Percentiles rank a stretch among this genome's conserved stretches.
Conservation (phyloP, 1,140 invertebrate species). For the Bombyx mandarina region DNA sequence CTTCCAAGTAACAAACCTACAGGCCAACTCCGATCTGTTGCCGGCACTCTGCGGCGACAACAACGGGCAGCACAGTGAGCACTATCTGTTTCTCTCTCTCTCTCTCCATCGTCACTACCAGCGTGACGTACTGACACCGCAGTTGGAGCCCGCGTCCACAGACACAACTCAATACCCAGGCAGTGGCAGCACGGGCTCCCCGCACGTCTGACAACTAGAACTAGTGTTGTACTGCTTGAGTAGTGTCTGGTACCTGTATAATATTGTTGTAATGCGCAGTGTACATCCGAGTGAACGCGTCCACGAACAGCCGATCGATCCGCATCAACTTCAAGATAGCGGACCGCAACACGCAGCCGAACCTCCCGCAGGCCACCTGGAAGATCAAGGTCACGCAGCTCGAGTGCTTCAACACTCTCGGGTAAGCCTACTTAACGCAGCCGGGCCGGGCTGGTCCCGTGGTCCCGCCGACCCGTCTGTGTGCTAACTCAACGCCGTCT, state of each 20-base stretch:
- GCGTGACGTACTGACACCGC: too few relatives aligned
- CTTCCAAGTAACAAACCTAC: conserved; percentile 69
- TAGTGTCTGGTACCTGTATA: too few relatives aligned
- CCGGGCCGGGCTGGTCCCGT: too few relatives aligned
- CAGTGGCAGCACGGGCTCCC: too few relatives aligned
- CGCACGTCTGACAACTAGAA: too few relatives aligned
- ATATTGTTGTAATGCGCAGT: conserved; percentile 23
- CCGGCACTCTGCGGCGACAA: conserved; percentile 84
- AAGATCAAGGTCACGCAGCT: conserved; percentile 75
- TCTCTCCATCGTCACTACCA: too few relatives aligned
- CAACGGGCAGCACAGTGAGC: conserved; percentile 79
- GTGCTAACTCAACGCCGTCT: too few relatives aligned
- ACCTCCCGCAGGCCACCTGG: conserved; percentile 70
- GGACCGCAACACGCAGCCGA: conserved; percentile 46
- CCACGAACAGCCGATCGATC: conserved; percentile 52
- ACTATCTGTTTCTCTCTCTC: neutral
- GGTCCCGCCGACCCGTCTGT: too few relatives aligned
- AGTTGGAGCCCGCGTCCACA: too few relatives aligned
- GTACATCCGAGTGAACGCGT: conserved; percentile 62
- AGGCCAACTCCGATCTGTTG: conserved; percentile 66
- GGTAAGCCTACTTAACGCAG: conserved; percentile 22
- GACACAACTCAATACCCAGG: too few relatives aligned
- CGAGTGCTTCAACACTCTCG: conserved; percentile 70
- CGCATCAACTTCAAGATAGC: conserved; percentile 63
- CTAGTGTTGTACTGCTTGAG: too few relatives aligned